Conservation (phyloP, 2,888 invertebrate genomes). For the Hirtodrosophila cameraria region DNA sequence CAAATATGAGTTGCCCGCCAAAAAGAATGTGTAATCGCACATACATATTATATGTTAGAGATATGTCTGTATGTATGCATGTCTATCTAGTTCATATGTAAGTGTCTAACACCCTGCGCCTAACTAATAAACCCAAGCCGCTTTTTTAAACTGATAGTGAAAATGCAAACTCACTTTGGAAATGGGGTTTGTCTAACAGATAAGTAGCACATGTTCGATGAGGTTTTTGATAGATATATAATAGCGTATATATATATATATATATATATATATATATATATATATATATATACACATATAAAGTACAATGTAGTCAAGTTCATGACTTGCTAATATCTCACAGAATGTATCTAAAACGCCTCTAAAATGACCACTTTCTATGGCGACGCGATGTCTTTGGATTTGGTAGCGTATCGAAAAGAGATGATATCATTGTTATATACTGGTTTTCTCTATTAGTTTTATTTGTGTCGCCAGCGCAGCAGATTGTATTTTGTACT, state of each 20-base stretch:
- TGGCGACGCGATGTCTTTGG: conserved; percentile 31
- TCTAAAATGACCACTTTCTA: conserved; percentile 33
- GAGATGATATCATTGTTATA: conserved; percentile 63
- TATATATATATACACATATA: conserved; percentile 1
- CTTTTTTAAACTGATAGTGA: conserved; percentile 33
- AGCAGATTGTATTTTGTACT: conserved; percentile 16
- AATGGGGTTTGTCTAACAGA: conserved; percentile 23
- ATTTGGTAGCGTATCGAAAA: conserved; percentile 7
- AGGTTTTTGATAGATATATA: not conserved
- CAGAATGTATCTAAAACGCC: conserved; percentile 11
- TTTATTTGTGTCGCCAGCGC: conserved; percentile 19
- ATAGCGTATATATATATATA: not conserved
- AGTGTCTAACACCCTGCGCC: conserved; percentile 24
- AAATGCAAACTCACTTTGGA: conserved; percentile 41
- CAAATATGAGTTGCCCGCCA: conserved; percentile 27
- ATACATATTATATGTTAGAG: not conserved
- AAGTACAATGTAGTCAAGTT: not conserved
- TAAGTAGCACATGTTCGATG: conserved; percentile 2
- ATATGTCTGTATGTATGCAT: not conserved
- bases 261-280: not conserved
- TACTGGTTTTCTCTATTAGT: conserved; percentile 46
- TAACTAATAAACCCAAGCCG: conserved; percentile 6
- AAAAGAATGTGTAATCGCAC: conserved; percentile 23
- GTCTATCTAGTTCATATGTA: not conserved
- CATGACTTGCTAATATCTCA: conserved; percentile 13